Conservation (phyloP, 2,113 vertebrate genomes). For the Capreolus pygargus region DNA sequence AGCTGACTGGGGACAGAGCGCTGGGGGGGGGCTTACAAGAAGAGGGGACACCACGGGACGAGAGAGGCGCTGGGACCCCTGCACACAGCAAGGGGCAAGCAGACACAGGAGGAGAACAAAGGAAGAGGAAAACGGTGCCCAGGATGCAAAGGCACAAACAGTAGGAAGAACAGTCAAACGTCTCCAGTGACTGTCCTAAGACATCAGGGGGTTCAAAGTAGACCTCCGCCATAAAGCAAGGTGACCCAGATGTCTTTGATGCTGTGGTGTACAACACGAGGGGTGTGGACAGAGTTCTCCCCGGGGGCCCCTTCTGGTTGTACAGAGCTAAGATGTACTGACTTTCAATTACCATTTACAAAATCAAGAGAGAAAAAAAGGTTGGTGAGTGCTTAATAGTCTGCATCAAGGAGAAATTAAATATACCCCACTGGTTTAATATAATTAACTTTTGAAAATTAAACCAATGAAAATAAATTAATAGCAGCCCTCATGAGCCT, state of each 20-base stretch:
- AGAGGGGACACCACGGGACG: background rate
- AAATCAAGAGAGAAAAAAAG: background rate
- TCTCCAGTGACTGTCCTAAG: background rate
- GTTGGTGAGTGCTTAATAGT: background rate
- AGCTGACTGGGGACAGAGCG: background rate
- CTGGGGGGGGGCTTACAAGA: background rate
- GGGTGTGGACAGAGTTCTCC: background rate
- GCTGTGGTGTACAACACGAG: background rate
- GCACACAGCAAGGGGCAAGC: background rate
- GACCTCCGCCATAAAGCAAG: background rate
- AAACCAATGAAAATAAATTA: constrained; percentile 28
- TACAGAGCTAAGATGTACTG: background rate
- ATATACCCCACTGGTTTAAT: background rate
- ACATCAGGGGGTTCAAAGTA: background rate
- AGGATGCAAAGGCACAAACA: background rate
- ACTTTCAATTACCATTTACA: background rate
- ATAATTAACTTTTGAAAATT: background rate
- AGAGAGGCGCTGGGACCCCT: background rate
- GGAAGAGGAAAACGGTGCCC: background rate
- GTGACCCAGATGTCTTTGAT: background rate
- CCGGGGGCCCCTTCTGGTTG: background rate
- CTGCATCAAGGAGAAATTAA: constrained; percentile 24
- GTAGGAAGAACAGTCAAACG: background rate
- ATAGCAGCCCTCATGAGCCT: background rate
- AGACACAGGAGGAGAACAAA: background rate